Conservation (phyloP, 2,888 invertebrate genomes). For the Eupithecia subumbrata region DNA sequence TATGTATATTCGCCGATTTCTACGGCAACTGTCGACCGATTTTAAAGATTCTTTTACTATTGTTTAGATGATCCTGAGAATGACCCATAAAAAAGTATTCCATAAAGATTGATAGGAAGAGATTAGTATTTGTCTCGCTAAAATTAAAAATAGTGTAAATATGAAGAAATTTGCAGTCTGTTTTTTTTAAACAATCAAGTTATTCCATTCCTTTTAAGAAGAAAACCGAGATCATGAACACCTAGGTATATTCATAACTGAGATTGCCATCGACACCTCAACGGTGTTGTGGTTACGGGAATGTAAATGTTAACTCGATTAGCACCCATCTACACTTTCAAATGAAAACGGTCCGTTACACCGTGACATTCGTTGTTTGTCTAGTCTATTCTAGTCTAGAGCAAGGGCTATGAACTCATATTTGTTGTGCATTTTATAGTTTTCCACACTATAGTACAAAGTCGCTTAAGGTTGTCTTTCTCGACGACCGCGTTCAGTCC, state of each 20-base stretch:
- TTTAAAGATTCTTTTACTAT: no score
- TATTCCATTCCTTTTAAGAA: neutral
- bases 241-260: neutral
- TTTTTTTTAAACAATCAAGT: neutral
- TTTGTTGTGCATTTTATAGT: neutral
- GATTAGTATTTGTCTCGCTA: no score
- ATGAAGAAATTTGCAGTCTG: no score
- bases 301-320: conserved; percentile 24
- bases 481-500: neutral
- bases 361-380: conserved; percentile 31
- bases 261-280: conserved; percentile 3
- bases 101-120: no score
- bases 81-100: no score
- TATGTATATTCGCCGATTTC: no score
- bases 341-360: conserved; percentile 30
- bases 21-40: no score
- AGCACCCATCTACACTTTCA: conserved; percentile 20
- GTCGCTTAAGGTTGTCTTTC: neutral
- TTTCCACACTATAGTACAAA: neutral
- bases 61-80: no score
- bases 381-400: conserved; percentile 12
- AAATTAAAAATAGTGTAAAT: no score
- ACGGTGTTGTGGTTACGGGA: conserved; percentile 21
- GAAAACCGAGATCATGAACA: neutral
- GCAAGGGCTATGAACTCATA: conserved; percentile 26